Base-by-base conservation (phyloP, 2,113 vertebrate genomes). In the Craseonycteris thonglongyai region DNA sequence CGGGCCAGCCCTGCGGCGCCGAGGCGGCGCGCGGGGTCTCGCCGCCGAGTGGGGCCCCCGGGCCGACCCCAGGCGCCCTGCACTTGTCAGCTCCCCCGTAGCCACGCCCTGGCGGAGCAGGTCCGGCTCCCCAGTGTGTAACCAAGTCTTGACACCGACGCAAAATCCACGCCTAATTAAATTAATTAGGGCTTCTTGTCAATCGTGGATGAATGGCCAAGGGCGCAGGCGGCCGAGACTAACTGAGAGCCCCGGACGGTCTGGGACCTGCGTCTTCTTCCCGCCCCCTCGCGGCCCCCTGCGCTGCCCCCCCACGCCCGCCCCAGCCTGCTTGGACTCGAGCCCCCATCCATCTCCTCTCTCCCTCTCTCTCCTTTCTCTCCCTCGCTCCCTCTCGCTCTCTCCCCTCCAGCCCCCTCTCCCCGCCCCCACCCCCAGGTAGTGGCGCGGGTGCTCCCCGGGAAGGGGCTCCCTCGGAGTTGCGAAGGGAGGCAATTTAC, bases 151-250 rank as follows among this genome's bases (percentile, higher is more conserved):
- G 98, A 99, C 98, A 99, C 98, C 98, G 94, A 98, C 98, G 98
- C 97, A 97, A 92, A 98, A 98, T 97, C 98, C 98, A 98, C 98
- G 98, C 98, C 98, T 99, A 99, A 99, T 99, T 99, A 98, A 99
- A 99, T 99, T 99, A 99, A 99, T 99, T 99, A 99, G 99, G 98
- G 98, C 98, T 98, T 98, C 98, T 99, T 99, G 99, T 99, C 99
- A 99, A 99, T 98, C 98, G 97, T 88, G 98, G 98, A 99, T 99
- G 98, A 98, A 99, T 98, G 98, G 98, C 98, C 99, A 98, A 98
- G 98, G 98, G 98, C 98, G 93, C 96, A 83, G 65, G 95, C 97
- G 96, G 97, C 95, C 97, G 93, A 95, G 93, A 94, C 96, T 97
- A 96, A 97, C 96, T 95, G 97, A 91, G 97, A 97, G n/a, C n/a